These are phyloP conservation scores for Phortica okadai DNA, from an alignment of 2,888 invertebrate species.

Conservation along the genomic window DNA sequence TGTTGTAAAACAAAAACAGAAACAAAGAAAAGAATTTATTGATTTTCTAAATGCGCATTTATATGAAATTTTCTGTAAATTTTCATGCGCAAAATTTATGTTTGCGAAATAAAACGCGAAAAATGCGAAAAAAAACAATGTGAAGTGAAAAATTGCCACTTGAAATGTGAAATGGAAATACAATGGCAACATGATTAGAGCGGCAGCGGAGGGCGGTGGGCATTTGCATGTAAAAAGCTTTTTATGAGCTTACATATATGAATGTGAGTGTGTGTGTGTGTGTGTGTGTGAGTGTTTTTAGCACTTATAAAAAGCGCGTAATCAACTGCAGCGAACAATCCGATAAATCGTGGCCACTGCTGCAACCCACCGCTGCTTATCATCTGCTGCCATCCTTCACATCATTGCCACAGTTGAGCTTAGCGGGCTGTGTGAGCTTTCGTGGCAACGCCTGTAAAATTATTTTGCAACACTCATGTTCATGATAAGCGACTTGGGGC, in stretches of 20 bases:
- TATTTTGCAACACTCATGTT: too few relatives aligned
- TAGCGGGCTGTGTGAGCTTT: too few relatives aligned
- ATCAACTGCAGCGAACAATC: not conserved
- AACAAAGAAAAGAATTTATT: constrained; percentile 38
- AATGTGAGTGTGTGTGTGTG: too few relatives aligned
- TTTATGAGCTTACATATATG: too few relatives aligned
- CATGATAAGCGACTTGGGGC: too few relatives aligned
- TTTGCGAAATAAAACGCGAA: not conserved
- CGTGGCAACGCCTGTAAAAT: too few relatives aligned
- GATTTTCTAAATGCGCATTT: constrained; percentile 41
- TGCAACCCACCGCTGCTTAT: too few relatives aligned
- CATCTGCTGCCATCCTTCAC: too few relatives aligned
- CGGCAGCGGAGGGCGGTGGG: too few relatives aligned
- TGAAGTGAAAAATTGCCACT: constrained; percentile 13
- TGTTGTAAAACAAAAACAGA: not conserved
- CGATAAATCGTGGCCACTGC: not conserved
- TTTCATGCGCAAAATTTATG: constrained; percentile 17
- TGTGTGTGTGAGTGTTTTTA: too few relatives aligned
- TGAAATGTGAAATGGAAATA: not conserved
- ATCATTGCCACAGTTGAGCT: too few relatives aligned
- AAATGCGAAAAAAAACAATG: not conserved
- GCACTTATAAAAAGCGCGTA: not conserved
- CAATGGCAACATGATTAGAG: not conserved
- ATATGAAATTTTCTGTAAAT: constrained; percentile 28
- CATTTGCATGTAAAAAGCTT: too few relatives aligned